Evolutionary conservation across 2,888 invertebrate genomes (phyloP).

Genomic region (Acleris laterana): DNA sequence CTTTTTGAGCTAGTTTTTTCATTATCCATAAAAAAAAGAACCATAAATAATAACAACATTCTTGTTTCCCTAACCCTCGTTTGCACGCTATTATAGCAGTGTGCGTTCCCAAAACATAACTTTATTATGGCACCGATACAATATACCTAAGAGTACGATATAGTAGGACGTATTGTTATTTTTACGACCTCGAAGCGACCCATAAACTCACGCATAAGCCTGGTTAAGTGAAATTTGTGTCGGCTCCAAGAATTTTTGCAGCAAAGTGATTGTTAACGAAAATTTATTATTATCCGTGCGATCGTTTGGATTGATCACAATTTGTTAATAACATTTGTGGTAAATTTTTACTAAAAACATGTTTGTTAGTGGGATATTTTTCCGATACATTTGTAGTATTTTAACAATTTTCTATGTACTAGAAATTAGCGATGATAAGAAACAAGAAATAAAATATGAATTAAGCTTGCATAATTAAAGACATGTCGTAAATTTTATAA

Average conservation of each 20-base stretch:
- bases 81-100: slow-evolving; percentile 6
- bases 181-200: slow-evolving; percentile 59
- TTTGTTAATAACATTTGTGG: too few relatives aligned
- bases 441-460: too few relatives aligned
- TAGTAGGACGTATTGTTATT: slow-evolving; percentile 55
- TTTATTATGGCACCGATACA: slow-evolving; percentile 36
- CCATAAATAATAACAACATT: neutral
- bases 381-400: too few relatives aligned
- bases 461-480: too few relatives aligned
- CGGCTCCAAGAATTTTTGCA: slow-evolving; percentile 55
- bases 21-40: too few relatives aligned
- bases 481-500: too few relatives aligned
- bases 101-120: slow-evolving; percentile 30
- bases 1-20: too few relatives aligned
- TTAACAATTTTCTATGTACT: too few relatives aligned
- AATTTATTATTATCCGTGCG: slow-evolving; percentile 27
- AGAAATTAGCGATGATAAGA: too few relatives aligned
- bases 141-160: slow-evolving; percentile 47
- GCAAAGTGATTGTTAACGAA: slow-evolving; percentile 56
- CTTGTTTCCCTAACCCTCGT: slow-evolving; percentile 1
- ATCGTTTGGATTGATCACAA: slow-evolving; percentile 11
- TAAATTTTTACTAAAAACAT: too few relatives aligned
- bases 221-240: slow-evolving; percentile 71
- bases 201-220: slow-evolving; percentile 61
- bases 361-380: too few relatives aligned